Conservation (phyloP, 2,113 vertebrate genomes). For the Emydocephalus ijimae region DNA sequence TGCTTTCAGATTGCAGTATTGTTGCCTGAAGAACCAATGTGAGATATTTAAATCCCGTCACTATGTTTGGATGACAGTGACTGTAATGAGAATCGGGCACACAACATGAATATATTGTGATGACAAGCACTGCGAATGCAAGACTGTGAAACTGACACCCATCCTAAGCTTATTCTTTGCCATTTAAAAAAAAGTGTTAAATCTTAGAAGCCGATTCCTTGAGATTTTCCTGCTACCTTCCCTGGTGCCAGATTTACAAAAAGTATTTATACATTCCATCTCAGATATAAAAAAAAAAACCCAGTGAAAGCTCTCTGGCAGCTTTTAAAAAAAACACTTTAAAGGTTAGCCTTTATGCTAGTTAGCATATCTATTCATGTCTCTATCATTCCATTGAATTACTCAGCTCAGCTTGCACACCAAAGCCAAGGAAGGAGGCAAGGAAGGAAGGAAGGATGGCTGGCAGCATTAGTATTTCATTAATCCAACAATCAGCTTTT, state of each 20-base stretch:
- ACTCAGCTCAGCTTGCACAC: slow-evolving; percentile 66
- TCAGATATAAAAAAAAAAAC: slow-evolving; percentile 45
- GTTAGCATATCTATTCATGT: slow-evolving; percentile 77
- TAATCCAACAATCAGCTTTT: slow-evolving; percentile 56
- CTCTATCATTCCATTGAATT: slow-evolving; percentile 73
- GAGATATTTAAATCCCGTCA: slow-evolving; percentile 34
- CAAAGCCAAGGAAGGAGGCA: slow-evolving; percentile 63
- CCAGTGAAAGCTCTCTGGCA: slow-evolving; percentile 67
- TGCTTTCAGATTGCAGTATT: neutral
- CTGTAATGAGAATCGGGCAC: slow-evolving; percentile 39
- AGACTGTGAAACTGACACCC: slow-evolving; percentile 48
- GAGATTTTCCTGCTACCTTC: slow-evolving; percentile 37
- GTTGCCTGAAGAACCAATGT: neutral
- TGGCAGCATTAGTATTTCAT: slow-evolving; percentile 75
- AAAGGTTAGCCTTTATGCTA: slow-evolving; percentile 72
- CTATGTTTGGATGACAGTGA: slow-evolving; percentile 33
- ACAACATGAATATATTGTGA: slow-evolving; percentile 33
- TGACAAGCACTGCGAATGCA: slow-evolving; percentile 48
- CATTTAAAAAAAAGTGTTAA: slow-evolving; percentile 5
- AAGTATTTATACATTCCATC: slow-evolving; percentile 67
- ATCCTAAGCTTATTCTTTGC: slow-evolving; percentile 53
- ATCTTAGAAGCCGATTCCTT: slow-evolving; percentile 43
- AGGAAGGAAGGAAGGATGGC: slow-evolving; percentile 57
- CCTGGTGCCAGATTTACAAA: slow-evolving; percentile 65
- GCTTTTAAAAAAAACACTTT: slow-evolving; percentile 72